phyloP scores from a whole-genome alignment of 2,797 vertebrate species.

The Crenichthys baileyi region DNA sequence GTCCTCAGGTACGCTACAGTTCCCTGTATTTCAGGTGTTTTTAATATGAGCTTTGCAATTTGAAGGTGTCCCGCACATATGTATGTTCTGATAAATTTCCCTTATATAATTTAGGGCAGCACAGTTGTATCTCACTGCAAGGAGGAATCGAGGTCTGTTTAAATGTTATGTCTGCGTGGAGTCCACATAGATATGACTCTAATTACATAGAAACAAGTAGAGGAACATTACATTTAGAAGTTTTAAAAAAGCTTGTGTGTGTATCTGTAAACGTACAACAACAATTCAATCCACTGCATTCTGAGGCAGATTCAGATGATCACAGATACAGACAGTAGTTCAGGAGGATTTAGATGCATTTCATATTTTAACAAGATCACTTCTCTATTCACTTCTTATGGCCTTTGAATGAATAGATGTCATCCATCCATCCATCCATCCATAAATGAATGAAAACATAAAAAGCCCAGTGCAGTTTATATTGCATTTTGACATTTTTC shows the following conservation, averaged over 20 bases:
- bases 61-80: not conserved
- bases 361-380: no score
- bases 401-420: no score
- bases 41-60: not conserved
- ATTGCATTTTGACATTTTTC: no score
- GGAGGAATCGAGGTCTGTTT: not conserved
- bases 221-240: not conserved
- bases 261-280: not conserved
- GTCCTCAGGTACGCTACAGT: not conserved
- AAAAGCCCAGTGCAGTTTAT: no score
- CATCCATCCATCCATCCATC: no score
- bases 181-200: not conserved
- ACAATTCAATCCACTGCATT: not conserved
- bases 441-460: no score
- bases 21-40: not conserved
- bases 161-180: not conserved
- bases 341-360: no score
- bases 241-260: not conserved
- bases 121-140: not conserved
- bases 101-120: slow-evolving; percentile 4
- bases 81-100: not conserved
- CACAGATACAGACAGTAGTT: no score
- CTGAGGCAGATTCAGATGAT: not conserved
- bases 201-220: not conserved
- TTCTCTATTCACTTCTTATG: no score